Evolutionary conservation across 1,140 invertebrate species (phyloP), one percentile per base, ranked within the genome.

Genomic region (Drosophila pectinifera): DNA sequence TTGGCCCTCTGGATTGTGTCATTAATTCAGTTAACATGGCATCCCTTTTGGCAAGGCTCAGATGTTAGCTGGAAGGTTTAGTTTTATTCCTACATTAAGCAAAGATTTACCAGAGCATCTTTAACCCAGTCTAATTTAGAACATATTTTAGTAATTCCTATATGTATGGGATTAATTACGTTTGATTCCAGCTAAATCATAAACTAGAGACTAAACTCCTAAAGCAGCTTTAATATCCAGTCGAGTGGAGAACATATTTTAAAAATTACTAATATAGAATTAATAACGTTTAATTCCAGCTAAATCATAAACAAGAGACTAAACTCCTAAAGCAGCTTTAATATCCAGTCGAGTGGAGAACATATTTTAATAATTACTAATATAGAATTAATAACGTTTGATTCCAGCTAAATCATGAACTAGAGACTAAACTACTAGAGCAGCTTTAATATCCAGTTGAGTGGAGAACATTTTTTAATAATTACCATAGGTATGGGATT

Each of bases 21-120:
- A 78, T 73, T 81, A 67, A 73, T 81, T 82, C 54, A 45, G 56
- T 82, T 78, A 72, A 62, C 74, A 48, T 43, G 41, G 65, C 49
- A 48, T 69, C 64, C 51, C 67, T 70, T 31, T 69, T 39, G 49
- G 24, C 14, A 22, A 22, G 10, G 8, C 34, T 69, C 49, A 70
- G 48, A 13, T 64, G 58, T 24, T 22, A 0, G 18, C 22, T 28
- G 10, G 4, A 43, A 34, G n/a, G 38, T 0, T 36, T 64, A 68
- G 28, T 43, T 43, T 11, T 36, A 26, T 41, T 62, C 18, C 42
- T 18, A 14, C 2, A 34, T 24, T 18, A 67, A 67, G 51, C 24
- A 42, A 13, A 24, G 36, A 39, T 38, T 22, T 39, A n/a, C n/a
- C n/a, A n/a, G n/a, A n/a, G n/a, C n/a, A n/a, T n/a, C n/a, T n/a